phyloP scores from a whole-genome alignment of 2,797 vertebrate genomes.

The Dermochelys coriacea region DNA sequence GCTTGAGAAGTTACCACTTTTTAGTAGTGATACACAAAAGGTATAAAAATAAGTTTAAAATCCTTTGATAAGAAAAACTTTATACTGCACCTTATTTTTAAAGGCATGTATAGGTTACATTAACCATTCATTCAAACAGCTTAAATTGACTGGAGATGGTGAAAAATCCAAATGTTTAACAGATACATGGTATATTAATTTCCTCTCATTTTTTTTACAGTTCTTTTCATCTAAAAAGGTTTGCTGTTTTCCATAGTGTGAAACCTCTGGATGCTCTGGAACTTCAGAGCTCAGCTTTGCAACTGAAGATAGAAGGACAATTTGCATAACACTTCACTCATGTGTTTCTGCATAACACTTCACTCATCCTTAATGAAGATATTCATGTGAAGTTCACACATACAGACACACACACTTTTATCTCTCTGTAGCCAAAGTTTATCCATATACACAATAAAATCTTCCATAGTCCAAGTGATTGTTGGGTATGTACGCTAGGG shows the following conservation, averaged over 20 bases:
- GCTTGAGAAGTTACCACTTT: conserved; percentile 71
- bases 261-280: conserved; percentile 31
- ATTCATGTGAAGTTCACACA: accelerated
- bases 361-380: conserved; percentile 24
- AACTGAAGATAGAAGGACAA: conserved; percentile 49
- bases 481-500: background rate
- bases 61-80: conserved; percentile 39
- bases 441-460: background rate
- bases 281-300: conserved; percentile 31
- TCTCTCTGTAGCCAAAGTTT: background rate
- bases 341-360: background rate
- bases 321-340: no score
- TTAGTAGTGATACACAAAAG: conserved; percentile 59
- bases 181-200: conserved; percentile 9
- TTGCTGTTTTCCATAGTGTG: background rate
- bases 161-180: conserved; percentile 1
- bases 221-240: conserved; percentile 18
- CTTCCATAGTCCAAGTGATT: background rate
- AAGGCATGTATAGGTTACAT: background rate
- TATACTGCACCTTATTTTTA: background rate
- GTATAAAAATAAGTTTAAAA: conserved; percentile 63
- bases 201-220: background rate
- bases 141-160: background rate
- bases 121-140: background rate
- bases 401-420: background rate